Percentiles rank a stretch among this genome's conserved stretches.
These are phyloP conservation scores for Brachylomia viminalis DNA, from an alignment of 2,888 invertebrate genomes.

Conservation along the genomic window DNA sequence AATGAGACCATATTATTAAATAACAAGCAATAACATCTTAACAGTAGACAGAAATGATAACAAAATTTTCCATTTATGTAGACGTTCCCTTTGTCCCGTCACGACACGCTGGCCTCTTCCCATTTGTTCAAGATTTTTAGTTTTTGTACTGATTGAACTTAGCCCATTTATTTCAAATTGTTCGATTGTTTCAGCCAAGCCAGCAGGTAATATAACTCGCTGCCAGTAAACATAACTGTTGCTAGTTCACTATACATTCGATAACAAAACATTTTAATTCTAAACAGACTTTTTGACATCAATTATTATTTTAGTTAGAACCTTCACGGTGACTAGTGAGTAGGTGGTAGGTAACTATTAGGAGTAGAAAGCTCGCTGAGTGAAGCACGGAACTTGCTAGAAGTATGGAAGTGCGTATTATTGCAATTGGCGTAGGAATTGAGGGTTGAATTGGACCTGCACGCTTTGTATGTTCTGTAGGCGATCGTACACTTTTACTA, in stretches of 20 bases:
- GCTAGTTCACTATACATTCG: conserved; percentile 37
- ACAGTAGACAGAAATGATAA: conserved; percentile 21
- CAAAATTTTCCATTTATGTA: conserved; percentile 12
- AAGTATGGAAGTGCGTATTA: conserved; percentile 14
- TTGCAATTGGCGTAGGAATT: conserved; percentile 35
- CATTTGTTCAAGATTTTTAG: conserved; percentile 57
- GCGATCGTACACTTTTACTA: conserved; percentile 13
- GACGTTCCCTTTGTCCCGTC: conserved; percentile 25
- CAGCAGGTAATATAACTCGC: conserved; percentile 67
- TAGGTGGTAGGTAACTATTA: conserved; percentile 28
- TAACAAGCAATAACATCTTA: conserved; percentile 23
- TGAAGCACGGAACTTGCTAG: conserved; percentile 7
- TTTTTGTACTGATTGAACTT: conserved; percentile 63
- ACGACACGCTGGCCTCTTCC: conserved; percentile 47
- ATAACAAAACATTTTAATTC: conserved; percentile 14
- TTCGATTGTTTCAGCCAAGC: conserved; percentile 69
- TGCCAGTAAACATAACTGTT: conserved; percentile 59
- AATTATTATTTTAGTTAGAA: conserved; percentile 18
- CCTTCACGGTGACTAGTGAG: conserved; percentile 30
- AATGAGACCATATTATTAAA: conserved; percentile 39
- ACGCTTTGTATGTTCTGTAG: conserved; percentile 44
- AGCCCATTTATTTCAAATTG: conserved; percentile 68
- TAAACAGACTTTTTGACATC: conserved; percentile 36
- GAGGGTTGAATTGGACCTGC: conserved; percentile 53
- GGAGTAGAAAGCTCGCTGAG: conserved; percentile 12